These are phyloP conservation scores for Nomada hirtipes DNA, from an alignment of 2,888 invertebrate species.

Conservation along the genomic window DNA sequence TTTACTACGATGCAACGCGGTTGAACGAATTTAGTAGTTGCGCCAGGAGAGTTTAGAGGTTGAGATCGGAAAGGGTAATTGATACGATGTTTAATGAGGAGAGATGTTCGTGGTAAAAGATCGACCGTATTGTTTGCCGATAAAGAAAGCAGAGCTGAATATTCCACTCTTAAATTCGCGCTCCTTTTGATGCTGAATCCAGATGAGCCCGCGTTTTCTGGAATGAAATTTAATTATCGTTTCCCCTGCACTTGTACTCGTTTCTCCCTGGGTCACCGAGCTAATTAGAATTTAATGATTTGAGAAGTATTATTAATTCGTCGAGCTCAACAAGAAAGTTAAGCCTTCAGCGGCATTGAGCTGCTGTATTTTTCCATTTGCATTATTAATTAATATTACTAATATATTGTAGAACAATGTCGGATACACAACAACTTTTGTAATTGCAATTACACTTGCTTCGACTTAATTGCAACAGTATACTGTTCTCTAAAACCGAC, in stretches of 20 bases:
- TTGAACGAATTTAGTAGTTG: slow-evolving; percentile 1
- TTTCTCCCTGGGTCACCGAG: slow-evolving; percentile 32
- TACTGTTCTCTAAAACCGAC: too few species aligned
- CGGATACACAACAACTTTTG: too few species aligned
- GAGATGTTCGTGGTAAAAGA: slow-evolving; percentile 26
- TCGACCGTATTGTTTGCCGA: slow-evolving; percentile 25
- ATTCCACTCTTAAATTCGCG: background rate
- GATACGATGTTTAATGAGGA: slow-evolving; percentile 15
- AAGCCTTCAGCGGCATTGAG: background rate
- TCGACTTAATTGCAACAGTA: too few species aligned
- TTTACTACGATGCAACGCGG: background rate
- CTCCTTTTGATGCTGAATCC: slow-evolving; percentile 6
- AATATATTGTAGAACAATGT: too few species aligned
- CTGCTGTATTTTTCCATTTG: background rate
- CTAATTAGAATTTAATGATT: slow-evolving; percentile 24
- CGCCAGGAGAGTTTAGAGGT: background rate
- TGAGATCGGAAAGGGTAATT: slow-evolving; percentile 2
- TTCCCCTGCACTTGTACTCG: slow-evolving; percentile 23
- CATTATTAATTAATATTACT: too few species aligned
- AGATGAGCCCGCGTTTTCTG: slow-evolving; percentile 26
- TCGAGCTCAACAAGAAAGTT: background rate
- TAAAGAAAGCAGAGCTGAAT: slow-evolving; percentile 29
- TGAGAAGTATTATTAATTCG: slow-evolving; percentile 18
- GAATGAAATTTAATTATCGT: slow-evolving; percentile 29
- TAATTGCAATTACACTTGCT: too few species aligned